Percentiles rank a stretch among this genome's conserved stretches.
Evolutionary conservation across 2,888 invertebrate species (phyloP).

Genomic region (Aethes cnicana): DNA sequence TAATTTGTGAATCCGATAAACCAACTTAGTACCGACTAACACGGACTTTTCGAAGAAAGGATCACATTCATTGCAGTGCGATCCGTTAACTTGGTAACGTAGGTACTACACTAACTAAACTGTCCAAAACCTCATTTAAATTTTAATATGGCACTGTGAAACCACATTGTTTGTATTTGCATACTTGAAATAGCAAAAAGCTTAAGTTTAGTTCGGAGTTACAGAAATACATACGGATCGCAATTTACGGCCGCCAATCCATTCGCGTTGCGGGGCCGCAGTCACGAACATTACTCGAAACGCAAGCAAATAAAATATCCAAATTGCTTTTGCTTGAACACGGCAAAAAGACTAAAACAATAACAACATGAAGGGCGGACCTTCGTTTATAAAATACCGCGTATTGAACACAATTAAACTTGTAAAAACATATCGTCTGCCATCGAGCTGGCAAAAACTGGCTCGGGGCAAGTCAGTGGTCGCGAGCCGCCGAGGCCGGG

Average conservation of each 20-base stretch:
- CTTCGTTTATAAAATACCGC: constrained; percentile 19
- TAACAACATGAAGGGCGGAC: constrained; percentile 9
- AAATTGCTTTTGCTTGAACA: constrained; percentile 22
- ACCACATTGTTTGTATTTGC: too few relatives aligned
- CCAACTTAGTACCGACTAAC: too few relatives aligned
- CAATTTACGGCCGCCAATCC: constrained; percentile 20
- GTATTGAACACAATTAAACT: constrained; percentile 14
- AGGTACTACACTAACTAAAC: too few relatives aligned
- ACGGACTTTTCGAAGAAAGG: too few relatives aligned
- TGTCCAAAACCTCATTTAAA: too few relatives aligned
- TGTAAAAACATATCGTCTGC: constrained; percentile 16
- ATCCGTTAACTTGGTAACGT: too few relatives aligned
- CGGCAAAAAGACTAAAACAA: constrained; percentile 15
- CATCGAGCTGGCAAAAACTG: constrained; percentile 7
- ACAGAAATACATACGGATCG: too few relatives aligned
- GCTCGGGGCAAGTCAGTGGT: neutral
- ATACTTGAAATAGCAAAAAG: too few relatives aligned
- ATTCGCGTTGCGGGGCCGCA: constrained; percentile 3
- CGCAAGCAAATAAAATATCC: constrained; percentile 14
- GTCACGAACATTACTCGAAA: constrained; percentile 9
- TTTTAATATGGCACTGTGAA: too few relatives aligned
- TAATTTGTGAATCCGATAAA: too few relatives aligned
- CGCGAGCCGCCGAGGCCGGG: neutral
- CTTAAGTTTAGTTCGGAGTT: too few relatives aligned
- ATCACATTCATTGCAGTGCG: too few relatives aligned